These are phyloP conservation scores for Lithophane semibrunnea DNA, from an alignment of 2,888 invertebrate genomes.

Conservation along the genomic window DNA sequence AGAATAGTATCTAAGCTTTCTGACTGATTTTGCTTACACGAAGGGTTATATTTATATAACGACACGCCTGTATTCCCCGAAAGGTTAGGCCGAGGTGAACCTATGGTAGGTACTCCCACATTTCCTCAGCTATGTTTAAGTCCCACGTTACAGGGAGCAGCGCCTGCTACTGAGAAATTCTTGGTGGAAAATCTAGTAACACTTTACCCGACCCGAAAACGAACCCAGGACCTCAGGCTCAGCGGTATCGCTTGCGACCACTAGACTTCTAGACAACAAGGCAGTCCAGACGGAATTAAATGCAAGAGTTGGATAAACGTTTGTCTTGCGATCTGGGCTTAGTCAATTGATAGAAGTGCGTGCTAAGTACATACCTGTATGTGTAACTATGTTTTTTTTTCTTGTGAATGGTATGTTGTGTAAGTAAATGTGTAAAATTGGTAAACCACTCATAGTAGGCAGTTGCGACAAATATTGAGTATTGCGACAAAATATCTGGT, in stretches of 20 bases:
- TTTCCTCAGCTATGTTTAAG: too few relatives aligned
- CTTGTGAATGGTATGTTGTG: slow-evolving; percentile 26
- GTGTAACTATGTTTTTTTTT: slow-evolving; percentile 19
- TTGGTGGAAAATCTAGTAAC: too few relatives aligned
- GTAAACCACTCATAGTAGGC: slow-evolving; percentile 9
- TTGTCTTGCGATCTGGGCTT: not conserved
- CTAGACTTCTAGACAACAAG: too few relatives aligned
- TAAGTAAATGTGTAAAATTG: slow-evolving; percentile 30
- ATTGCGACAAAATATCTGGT: slow-evolving; percentile 58
- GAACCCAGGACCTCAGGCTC: too few relatives aligned
- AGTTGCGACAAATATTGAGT: slow-evolving; percentile 58
- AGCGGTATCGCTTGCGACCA: too few relatives aligned
- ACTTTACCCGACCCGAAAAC: too few relatives aligned
- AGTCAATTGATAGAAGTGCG: not conserved
- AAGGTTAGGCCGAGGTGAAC: too few relatives aligned
- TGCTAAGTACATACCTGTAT: not conserved
- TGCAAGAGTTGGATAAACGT: not conserved
- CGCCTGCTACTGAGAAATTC: too few relatives aligned
- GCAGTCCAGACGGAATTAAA: not conserved
- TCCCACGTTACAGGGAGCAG: too few relatives aligned
- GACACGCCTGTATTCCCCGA: too few relatives aligned
- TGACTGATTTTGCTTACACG: not conserved
- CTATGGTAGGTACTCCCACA: too few relatives aligned
- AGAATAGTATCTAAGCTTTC: not conserved
- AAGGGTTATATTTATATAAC: too few relatives aligned